Evolutionary conservation across 1,140 invertebrate genomes (phyloP).

Genomic region (Zaprionus kolodkinae): DNA sequence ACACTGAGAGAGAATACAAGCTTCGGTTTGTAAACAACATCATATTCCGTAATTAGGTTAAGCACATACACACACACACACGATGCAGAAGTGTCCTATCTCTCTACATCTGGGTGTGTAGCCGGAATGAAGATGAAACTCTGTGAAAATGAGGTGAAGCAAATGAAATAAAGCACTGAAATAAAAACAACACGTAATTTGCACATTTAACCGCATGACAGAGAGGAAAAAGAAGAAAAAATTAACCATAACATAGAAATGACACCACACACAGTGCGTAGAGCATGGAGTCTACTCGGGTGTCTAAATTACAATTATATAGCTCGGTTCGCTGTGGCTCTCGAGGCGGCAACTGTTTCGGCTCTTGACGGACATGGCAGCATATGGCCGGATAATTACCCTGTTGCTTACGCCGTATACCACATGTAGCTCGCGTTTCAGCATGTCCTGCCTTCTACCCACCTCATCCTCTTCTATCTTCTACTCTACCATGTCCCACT

Average conservation of each 20-base stretch:
- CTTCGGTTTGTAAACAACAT: slow-evolving; percentile 18
- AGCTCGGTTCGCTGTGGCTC: slow-evolving; percentile 11
- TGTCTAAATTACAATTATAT: slow-evolving; percentile 77
- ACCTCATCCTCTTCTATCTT: neutral
- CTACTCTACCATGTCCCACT: slow-evolving; percentile 39
- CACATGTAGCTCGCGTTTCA: slow-evolving; percentile 62
- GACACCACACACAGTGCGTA: slow-evolving; percentile 8
- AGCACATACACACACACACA: slow-evolving; percentile 67
- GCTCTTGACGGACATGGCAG: slow-evolving; percentile 63
- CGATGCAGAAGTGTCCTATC: slow-evolving; percentile 47
- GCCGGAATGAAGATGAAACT: slow-evolving; percentile 59
- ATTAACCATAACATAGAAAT: slow-evolving; percentile 50
- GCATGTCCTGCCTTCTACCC: neutral
- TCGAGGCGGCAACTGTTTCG: slow-evolving; percentile 39
- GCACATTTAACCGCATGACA: slow-evolving; percentile 76
- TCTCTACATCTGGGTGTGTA: slow-evolving; percentile 23
- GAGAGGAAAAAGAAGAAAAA: slow-evolving; percentile 66
- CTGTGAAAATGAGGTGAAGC: slow-evolving; percentile 73
- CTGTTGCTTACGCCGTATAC: slow-evolving; percentile 59
- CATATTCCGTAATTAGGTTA: slow-evolving; percentile 69
- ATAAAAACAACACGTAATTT: slow-evolving; percentile 78
- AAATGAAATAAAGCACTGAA: slow-evolving; percentile 70
- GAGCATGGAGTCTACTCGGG: slow-evolving; percentile 23
- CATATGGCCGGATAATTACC: slow-evolving; percentile 78
- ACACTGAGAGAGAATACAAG: neutral